Percentiles rank a stretch among this genome's conserved stretches.
phyloP scores from a whole-genome alignment of 2,888 invertebrate species.

The Alentia gelatinosa region DNA sequence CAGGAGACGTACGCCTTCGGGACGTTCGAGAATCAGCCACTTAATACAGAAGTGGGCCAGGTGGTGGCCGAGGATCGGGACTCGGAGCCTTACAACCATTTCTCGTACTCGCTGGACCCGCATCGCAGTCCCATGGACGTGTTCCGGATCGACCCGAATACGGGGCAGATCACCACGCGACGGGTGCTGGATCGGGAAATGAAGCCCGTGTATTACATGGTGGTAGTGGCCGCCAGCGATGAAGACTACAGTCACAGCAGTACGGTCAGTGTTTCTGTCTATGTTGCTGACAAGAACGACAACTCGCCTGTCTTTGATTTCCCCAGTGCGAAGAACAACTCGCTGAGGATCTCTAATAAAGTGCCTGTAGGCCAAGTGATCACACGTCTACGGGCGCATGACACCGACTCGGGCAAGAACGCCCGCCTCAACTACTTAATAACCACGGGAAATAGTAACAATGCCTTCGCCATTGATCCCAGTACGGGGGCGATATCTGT shows the following conservation, averaged over 20 bases:
- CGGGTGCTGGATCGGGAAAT: conserved; percentile 62
- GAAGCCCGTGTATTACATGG: conserved; percentile 58
- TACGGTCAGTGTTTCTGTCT: conserved; percentile 61
- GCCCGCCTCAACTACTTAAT: conserved; percentile 56
- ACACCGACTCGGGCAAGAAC: conserved; percentile 61
- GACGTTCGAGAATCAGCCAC: conserved; percentile 59
- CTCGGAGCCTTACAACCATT: conserved; percentile 52
- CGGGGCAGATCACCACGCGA: conserved; percentile 60
- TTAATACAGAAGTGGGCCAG: conserved; percentile 55
- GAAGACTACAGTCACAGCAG: conserved; percentile 53
- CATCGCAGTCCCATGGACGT: not conserved
- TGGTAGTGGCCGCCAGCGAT: conserved; percentile 55
- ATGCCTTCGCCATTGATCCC: conserved; percentile 56
- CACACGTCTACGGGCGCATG: conserved; percentile 58
- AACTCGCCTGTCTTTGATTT: conserved; percentile 63
- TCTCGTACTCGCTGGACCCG: conserved; percentile 58
- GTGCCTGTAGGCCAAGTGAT: conserved; percentile 59
- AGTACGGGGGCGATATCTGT: conserved; percentile 56
- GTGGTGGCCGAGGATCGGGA: conserved; percentile 63
- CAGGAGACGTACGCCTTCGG: conserved; percentile 58
- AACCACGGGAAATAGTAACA: conserved; percentile 60
- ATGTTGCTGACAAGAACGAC: conserved; percentile 64
- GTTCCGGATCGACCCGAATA: conserved; percentile 58
- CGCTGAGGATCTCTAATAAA: conserved; percentile 60
- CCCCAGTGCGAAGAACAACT: conserved; percentile 60